Conservation (phyloP, 2,797 vertebrate genomes). For the Champsocephalus gunnari region DNA sequence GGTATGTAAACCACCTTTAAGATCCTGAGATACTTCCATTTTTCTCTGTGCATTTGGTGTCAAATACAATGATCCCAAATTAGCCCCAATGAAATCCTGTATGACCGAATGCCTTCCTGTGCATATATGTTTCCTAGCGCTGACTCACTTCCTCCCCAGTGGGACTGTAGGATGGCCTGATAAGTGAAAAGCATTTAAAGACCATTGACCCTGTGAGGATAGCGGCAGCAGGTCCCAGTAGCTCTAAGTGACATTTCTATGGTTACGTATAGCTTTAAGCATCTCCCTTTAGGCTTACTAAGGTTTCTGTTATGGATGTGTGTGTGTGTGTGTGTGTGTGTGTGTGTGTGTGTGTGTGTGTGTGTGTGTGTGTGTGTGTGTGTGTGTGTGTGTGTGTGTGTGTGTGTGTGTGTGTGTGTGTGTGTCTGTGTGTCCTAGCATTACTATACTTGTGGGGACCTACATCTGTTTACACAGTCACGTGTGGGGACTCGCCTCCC, state of each 20-base stretch:
- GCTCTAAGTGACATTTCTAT: slow-evolving; percentile 73
- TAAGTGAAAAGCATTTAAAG: slow-evolving; percentile 75
- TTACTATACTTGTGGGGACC: too few relatives aligned
- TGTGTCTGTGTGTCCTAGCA: too few relatives aligned
- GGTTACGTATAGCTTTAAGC: slow-evolving; percentile 60
- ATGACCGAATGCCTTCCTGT: slow-evolving; percentile 48
- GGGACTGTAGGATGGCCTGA: slow-evolving; percentile 52
- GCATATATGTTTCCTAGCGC: slow-evolving; percentile 52
- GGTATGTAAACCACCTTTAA: neutral
- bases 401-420: too few relatives aligned
- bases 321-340: too few relatives aligned
- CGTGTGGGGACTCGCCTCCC: too few relatives aligned
- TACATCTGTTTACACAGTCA: too few relatives aligned
- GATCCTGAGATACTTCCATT: slow-evolving; percentile 13
- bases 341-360: too few relatives aligned
- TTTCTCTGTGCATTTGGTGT: slow-evolving; percentile 23
- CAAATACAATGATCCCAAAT: slow-evolving; percentile 53
- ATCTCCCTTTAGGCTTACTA: slow-evolving; percentile 72
- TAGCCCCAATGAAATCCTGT: slow-evolving; percentile 57
- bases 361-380: too few relatives aligned
- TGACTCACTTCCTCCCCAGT: slow-evolving; percentile 57
- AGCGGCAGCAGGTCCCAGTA: slow-evolving; percentile 62
- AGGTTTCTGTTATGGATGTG: slow-evolving; percentile 50
- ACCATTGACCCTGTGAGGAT: slow-evolving; percentile 66
- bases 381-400: too few relatives aligned